phyloP scores from a whole-genome alignment of 1,140 invertebrate species.

The Elymnias hypermnestra region DNA sequence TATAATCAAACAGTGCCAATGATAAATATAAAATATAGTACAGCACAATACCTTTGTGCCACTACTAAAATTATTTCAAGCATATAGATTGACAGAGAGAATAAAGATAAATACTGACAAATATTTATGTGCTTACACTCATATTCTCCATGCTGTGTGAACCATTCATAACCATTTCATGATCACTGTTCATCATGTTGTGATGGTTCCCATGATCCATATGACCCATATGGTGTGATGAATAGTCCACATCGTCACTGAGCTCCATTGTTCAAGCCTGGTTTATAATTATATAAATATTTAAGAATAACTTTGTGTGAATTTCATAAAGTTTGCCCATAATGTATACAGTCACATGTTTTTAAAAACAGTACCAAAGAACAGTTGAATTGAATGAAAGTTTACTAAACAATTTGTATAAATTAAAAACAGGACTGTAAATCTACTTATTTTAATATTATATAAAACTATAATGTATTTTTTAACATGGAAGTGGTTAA shows the following conservation, averaged over 20 bases:
- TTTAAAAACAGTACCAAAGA: constrained; percentile 3
- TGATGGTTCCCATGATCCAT: constrained; percentile 18
- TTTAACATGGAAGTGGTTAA: too few species aligned
- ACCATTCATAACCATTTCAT: constrained; percentile 27
- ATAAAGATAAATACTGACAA: neutral
- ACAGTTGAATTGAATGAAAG: constrained; percentile 15
- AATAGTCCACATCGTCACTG: constrained; percentile 2
- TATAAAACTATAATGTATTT: too few species aligned
- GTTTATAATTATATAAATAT: neutral
- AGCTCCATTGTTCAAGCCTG: constrained; percentile 2
- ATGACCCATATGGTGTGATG: constrained; percentile 29
- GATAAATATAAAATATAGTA: too few species aligned
- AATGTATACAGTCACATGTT: constrained; percentile 10
- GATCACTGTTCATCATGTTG: constrained; percentile 26
- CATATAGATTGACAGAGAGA: neutral
- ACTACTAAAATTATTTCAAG: too few species aligned
- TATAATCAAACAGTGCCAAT: too few species aligned
- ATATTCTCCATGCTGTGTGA: constrained; percentile 22
- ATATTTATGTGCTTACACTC: too few species aligned
- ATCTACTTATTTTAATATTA: too few species aligned
- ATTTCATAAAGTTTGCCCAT: neutral
- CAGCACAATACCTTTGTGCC: too few species aligned
- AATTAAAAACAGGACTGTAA: constrained; percentile 21
- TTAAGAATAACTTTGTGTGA: neutral
- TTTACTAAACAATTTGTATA: constrained; percentile 23